Evolutionary conservation across 2,797 vertebrate species (phyloP), one percentile per base, ranked within the genome.

Genomic region (Urophycis tenuis): DNA sequence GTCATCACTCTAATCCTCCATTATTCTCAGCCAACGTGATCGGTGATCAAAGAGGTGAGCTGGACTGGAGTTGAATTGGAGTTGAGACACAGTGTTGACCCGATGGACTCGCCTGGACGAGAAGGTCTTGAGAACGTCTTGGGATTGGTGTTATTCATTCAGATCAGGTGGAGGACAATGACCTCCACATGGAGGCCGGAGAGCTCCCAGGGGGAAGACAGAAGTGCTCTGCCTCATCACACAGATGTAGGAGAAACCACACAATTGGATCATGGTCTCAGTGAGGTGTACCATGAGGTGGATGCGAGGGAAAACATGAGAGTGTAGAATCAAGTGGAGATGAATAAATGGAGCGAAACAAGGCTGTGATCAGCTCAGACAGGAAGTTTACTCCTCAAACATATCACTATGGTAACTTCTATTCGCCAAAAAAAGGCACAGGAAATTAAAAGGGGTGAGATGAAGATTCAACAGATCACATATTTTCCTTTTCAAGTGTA

Each of bases 351-450:
- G 39, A 70, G 39, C 71, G 75, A 12, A 72, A 73, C 76, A 75
- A 84, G 73, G 76, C 72, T 1, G 71, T 78, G 83, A 83, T 85
- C 78, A 84, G 83, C 82, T 82, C 74, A 83, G 80, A 86, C 86
- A 91, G 87, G 85, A 89, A 86, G 86, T 90, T 85, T 88, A 88
- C 85, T 85, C 29, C 77, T 81, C 80, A 45, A 79, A 78, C 75
- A 49, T 19, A 75, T 88, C 30, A 31, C 88, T 85, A 88, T 87
- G 76, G 88, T 83, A 93, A 93, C 89, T 77, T 64, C 69, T 76
- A 80, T 78, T 85, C 82, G 75, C 73, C 73, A 77, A 85, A 78
- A 70, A 83, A 79, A 69, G 64, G 77, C 72, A 84, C 84, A 88
- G 89, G 89, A 88, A 91, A 89, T 87, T 85, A 88, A 80, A 80